phyloP scores from a whole-genome alignment of 2,888 invertebrate genomes.

The Drosophila paracracens region DNA sequence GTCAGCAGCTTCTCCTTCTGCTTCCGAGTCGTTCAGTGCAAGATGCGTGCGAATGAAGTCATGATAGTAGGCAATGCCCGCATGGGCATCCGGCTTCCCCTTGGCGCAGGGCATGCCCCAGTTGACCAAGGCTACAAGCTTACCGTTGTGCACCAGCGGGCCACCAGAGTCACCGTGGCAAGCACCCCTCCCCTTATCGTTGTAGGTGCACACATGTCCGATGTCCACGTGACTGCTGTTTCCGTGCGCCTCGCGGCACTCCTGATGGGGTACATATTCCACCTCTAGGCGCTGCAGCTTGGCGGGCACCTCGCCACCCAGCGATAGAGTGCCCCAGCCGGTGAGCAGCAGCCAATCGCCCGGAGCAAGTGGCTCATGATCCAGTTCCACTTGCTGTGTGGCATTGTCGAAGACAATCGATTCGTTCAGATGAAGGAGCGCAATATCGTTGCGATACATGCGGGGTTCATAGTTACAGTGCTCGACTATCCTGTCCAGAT shows the following conservation, averaged over 20 bases:
- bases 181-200: conserved; percentile 86
- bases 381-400: conserved; percentile 86
- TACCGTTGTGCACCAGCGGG: conserved; percentile 81
- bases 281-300: conserved; percentile 87
- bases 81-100: conserved; percentile 84
- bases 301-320: conserved; percentile 86
- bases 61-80: conserved; percentile 82
- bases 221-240: conserved; percentile 86
- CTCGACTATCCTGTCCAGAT: conserved; percentile 71
- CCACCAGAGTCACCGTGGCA: conserved; percentile 84
- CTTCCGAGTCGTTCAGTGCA: conserved; percentile 30
- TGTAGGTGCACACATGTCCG: conserved; percentile 87
- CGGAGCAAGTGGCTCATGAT: conserved; percentile 75
- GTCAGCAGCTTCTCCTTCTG: background rate
- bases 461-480: conserved; percentile 80
- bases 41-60: conserved; percentile 82
- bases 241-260: conserved; percentile 86
- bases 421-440: conserved; percentile 87
- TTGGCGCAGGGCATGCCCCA: conserved; percentile 84
- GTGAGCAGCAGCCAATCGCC: conserved; percentile 86
- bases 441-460: conserved; percentile 88
- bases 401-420: conserved; percentile 86
- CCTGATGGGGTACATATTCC: conserved; percentile 86
- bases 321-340: conserved; percentile 87
- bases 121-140: conserved; percentile 82